Evolutionary conservation across 2,888 invertebrate species (phyloP), one percentile per base, ranked within the genome.

Genomic region (Tinea semifulvella): DNA sequence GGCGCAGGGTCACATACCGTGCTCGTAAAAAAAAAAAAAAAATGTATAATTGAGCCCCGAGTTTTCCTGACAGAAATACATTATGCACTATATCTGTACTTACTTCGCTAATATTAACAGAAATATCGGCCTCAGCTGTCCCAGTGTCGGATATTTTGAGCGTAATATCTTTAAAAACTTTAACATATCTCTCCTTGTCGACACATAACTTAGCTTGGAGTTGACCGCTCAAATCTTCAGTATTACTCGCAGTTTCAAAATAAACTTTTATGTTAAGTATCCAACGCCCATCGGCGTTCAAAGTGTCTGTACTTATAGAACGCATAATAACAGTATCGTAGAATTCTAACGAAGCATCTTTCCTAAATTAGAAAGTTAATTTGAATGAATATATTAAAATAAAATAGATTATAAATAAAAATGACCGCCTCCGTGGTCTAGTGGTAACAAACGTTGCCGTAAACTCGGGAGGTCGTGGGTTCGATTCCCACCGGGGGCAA

Each of bases 271-370:
- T 52, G 44, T 50, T 60, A 8, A 81, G 48, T 20, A 55, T 42
- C 80, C 81, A 82, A 2, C 53, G 46, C 1, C 53, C 18, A 10
- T 59, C 63, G 11, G 49, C 47, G 47, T 68, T 68, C 16, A 55
- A 52, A 1, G 60, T 61, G 14, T 68, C 60, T 52, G 79, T 71
- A n/a, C 83, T 85, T 1, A 90, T 67, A 50, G 89, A 85, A 50
- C 87, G 76, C 46, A 92, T 84, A 2, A 87, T 68, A 1, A 86
- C 84, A 0, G 80, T 75, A 51, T 88, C 81, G 58, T 84, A 89
- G 28, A 84, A 84, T 63, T 90, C 86, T 27, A 93, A 65, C 47
- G 74, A 80, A 1, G 88, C 86, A 6, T 85, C 68, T 73, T 88
- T 90, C 89, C 89, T 88, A 60, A 45, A 74, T n/a, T n/a, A n/a